Conservation (phyloP, 2,797 vertebrate genomes). For the Halcyon leucocephala region DNA sequence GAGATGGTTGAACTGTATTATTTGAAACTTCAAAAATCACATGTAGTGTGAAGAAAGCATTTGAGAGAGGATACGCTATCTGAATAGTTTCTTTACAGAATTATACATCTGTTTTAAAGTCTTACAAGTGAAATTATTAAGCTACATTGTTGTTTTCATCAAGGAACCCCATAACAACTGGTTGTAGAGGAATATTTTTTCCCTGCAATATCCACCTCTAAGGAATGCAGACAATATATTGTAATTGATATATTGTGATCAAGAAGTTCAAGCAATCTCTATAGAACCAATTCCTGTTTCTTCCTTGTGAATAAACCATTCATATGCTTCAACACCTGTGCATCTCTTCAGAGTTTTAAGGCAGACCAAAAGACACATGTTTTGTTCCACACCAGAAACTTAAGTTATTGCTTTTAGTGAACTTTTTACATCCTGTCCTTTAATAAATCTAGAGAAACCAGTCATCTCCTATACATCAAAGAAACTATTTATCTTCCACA, state of each 20-base stretch:
- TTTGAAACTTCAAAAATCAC: not conserved
- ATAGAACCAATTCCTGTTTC: not conserved
- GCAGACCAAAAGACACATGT: not conserved
- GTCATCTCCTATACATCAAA: not conserved
- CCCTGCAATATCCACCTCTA: not conserved
- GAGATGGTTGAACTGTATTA: not conserved
- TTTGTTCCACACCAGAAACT: not conserved
- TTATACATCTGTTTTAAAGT: not conserved
- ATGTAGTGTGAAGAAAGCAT: not conserved
- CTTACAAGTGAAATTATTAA: not conserved
- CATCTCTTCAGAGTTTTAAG: not conserved
- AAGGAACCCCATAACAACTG: not conserved
- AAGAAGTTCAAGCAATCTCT: not conserved
- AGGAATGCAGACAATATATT: not conserved
- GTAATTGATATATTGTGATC: not conserved
- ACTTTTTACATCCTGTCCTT: not conserved
- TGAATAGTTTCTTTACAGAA: not conserved
- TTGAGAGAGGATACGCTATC: not conserved
- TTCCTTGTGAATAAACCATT: not conserved
- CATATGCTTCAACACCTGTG: not conserved
- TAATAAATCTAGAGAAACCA: not conserved
- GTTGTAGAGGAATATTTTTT: not conserved
- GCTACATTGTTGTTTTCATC: not conserved
- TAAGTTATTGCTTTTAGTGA: not conserved
- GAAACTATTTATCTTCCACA: not conserved